Evolutionary conservation across 64 coral and sea anemone species (phyloP), one percentile per base, ranked within the genome.

Genomic region (Anthopleura sola): DNA sequence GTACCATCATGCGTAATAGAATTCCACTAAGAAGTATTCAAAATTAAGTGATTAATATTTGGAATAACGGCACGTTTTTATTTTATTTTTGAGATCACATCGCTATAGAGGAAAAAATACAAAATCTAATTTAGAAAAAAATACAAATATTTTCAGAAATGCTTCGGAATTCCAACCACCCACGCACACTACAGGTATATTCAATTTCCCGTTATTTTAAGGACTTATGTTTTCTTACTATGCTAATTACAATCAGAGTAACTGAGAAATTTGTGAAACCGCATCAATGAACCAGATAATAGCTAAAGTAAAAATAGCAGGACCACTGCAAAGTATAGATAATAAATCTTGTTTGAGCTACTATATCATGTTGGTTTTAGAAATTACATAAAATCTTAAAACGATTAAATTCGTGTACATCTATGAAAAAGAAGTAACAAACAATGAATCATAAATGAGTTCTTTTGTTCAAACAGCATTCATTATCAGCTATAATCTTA

Each of bases 241-340:
- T 69, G 66, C 28, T 69, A 69, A 69, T 69, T 32, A 34, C 28
- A 71, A 71, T 71, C 12, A 71, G 28, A 71, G 66, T 34, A 32
- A 71, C 66, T 34, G 12, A 34, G 14, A 71, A 71, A 71, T 33
- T n/a, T 71, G 9, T 71, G 66, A 71, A 29, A 71, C 66, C 66
- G 26, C 66, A 69, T 33, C 66, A 69, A 69, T 34, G 66, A 69
- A 69, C 66, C 13, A 69, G 66, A 69, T 69, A 69, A 69, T 69
- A 29, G 66, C 24, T 32, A 69, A 32, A 69, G 1, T 69, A 62
- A 62, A 62, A 26, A 62, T 62, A 62, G 58, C 10, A n/a, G 24
- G 57, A 62, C 58, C 58, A 62, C 58, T 62, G 24, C 58, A 62
- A 62, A 62, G 58, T 62, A 62, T 62, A 24, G 58, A 2, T 53